A percentile compares a stretch with the other conserved stretches of the same genome.
These are phyloP conservation scores for Pristionchus mayeri DNA, from an alignment of 2,888 invertebrate genomes.

Conservation along the genomic window DNA sequence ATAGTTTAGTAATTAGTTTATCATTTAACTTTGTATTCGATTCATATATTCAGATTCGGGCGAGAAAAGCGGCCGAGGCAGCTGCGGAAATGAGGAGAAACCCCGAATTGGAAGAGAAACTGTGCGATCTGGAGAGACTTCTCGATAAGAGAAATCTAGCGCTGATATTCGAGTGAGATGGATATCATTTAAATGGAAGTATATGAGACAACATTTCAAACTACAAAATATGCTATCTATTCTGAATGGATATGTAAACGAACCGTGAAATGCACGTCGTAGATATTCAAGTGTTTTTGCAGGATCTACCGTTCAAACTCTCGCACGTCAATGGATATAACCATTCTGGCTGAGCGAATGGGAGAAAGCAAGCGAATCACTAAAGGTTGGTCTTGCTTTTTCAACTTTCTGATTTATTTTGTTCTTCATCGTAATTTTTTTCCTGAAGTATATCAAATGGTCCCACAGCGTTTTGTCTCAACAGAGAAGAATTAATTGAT, in stretches of 20 bases:
- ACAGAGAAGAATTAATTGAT: not conserved
- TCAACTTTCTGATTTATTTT: not conserved
- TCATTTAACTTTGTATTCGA: not conserved
- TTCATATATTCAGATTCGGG: constrained; percentile 52
- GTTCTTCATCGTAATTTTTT: not conserved
- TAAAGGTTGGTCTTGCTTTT: not conserved
- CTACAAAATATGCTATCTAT: not conserved
- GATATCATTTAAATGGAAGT: not conserved
- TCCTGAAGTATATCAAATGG: not conserved
- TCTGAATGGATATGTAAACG: not conserved
- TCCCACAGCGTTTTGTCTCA: not conserved
- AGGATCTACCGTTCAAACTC: not conserved
- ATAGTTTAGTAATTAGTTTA: not conserved
- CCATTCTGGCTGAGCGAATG: not conserved
- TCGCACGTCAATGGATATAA: not conserved
- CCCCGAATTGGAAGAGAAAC: constrained; percentile 50
- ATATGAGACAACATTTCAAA: not conserved
- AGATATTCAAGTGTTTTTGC: not conserved
- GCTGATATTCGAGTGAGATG: constrained; percentile 1
- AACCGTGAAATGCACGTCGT: not conserved
- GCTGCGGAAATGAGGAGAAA: constrained; percentile 45
- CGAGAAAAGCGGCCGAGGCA: constrained; percentile 52
- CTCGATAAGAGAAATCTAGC: not conserved
- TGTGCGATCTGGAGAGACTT: not conserved
- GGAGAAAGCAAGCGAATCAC: not conserved